Evolutionary conservation across 2,888 invertebrate species (phyloP), one percentile per base, ranked within the genome.

Genomic region (Dryobotodes eremita): DNA sequence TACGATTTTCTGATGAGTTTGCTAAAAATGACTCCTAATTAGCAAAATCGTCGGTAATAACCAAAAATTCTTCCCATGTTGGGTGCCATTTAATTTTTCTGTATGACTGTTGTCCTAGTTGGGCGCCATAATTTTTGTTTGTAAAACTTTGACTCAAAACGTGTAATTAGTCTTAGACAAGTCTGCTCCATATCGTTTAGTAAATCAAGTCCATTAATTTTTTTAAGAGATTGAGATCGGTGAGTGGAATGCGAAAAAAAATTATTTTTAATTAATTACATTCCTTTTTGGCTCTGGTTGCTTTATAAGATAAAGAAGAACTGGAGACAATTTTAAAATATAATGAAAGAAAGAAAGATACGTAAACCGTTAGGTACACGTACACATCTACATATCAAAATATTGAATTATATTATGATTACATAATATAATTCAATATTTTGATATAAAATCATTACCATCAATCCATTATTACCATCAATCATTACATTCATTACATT

Each of bases 131-230:
- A 36, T 48, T 71, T 74, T 79, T 75, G 53, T 69, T 68, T 53
- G 55, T 11, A 57, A 62, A 70, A 65, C 65, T 80, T 71, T 31
- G 42, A 62, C 66, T 48, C 48, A 69, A 68, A 79, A 50, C 64
- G 53, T 72, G 42, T 87, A 80, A 87, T 85, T 85, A 85, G 71
- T 74, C 65, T 71, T n/a, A 74, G 78, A 71, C 46, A 75, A 70
- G 64, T 72, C 69, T 73, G 71, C 42, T 78, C 10, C 31, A 50
- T 64, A 70, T 73, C 53, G 26, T 62, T 83, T 64, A 73, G 31
- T 31, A 36, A 11, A n/a, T 23, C 3, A 1, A 57, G 13, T 23
- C 26, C 62, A 69, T 46, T 46, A 6, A 0, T 48, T n/a, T 42
- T 65, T 70, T 69, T 11, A 36, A 48, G 13, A 78, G 65, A 78